Conservation (phyloP, 1,140 invertebrate genomes). For the Drosophila lacertosa region DNA sequence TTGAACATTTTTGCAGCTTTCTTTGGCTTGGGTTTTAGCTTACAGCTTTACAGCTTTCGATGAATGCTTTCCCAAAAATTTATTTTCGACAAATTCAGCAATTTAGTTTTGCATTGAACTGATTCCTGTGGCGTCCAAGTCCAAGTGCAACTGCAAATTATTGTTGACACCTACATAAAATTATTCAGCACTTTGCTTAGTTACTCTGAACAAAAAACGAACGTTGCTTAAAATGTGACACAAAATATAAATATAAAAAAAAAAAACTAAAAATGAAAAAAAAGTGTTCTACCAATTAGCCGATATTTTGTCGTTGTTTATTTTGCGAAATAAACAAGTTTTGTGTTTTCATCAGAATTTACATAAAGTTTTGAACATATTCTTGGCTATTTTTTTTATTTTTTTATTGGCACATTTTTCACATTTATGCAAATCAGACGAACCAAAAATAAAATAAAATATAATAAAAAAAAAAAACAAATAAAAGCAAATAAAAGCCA, state of each 20-base stretch:
- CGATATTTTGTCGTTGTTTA: conserved; percentile 57
- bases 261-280: conserved; percentile 15
- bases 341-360: conserved; percentile 75
- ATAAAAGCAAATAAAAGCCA: conserved; percentile 33
- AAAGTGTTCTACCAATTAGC: conserved; percentile 58
- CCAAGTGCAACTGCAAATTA: conserved; percentile 47
- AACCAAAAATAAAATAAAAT: conserved; percentile 25
- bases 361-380: conserved; percentile 68
- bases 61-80: conserved; percentile 32
- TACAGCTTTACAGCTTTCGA: conserved; percentile 29
- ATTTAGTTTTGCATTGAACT: conserved; percentile 33
- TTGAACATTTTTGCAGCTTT: conserved; percentile 64
- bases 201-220: conserved; percentile 4
- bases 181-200: conserved; percentile 30
- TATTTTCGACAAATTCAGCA: conserved; percentile 38
- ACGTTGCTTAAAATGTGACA: conserved; percentile 56
- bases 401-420: conserved; percentile 75
- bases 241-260: conserved; percentile 34
- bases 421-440: conserved; percentile 73
- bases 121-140: conserved; percentile 61
- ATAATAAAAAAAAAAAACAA: conserved; percentile 4
- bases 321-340: conserved; percentile 80
- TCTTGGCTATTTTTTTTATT: conserved; percentile 66
- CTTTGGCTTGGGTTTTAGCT: conserved; percentile 54
- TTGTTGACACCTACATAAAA: conserved; percentile 56